phyloP scores from a whole-genome alignment of 2,888 invertebrate species.

The Drosophila nr. perissopoda region DNA sequence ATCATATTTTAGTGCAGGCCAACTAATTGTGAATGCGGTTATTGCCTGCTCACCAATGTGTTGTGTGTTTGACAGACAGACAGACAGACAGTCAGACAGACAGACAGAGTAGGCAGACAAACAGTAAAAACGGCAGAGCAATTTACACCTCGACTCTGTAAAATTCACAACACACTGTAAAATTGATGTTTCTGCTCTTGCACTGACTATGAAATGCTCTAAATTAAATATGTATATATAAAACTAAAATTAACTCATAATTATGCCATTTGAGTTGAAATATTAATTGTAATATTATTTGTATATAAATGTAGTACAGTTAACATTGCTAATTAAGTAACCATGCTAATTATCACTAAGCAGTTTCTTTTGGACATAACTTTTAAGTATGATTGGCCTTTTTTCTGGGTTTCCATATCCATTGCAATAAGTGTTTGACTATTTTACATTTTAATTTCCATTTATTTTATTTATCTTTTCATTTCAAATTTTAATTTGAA shows the following conservation, averaged over 20 bases:
- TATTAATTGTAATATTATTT: background rate
- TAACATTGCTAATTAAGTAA: background rate
- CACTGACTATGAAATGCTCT: conserved; percentile 46
- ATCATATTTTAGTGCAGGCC: conserved; percentile 73
- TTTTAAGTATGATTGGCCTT: no score
- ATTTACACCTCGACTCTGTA: conserved; percentile 72
- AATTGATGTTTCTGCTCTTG: background rate
- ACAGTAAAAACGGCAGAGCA: conserved; percentile 48
- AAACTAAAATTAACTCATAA: background rate
- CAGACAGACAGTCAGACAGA: background rate
- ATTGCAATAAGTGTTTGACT: no score
- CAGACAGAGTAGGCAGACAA: conserved; percentile 10
- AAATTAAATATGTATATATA: background rate
- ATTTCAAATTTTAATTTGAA: no score
- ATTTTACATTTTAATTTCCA: no score
- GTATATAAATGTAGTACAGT: background rate
- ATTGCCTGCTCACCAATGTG: conserved; percentile 6
- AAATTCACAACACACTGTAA: conserved; percentile 60
- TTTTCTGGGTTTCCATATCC: no score
- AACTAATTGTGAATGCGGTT: conserved; percentile 66
- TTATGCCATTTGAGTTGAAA: background rate
- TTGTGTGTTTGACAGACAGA: conserved; percentile 24
- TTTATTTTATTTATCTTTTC: no score
- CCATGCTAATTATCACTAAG: no score
- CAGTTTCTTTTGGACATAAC: no score